Percentiles rank a stretch among this genome's conserved stretches.
These are phyloP conservation scores for Motacilla alba DNA, from an alignment of 2,113 vertebrate genomes.

Conservation along the genomic window DNA sequence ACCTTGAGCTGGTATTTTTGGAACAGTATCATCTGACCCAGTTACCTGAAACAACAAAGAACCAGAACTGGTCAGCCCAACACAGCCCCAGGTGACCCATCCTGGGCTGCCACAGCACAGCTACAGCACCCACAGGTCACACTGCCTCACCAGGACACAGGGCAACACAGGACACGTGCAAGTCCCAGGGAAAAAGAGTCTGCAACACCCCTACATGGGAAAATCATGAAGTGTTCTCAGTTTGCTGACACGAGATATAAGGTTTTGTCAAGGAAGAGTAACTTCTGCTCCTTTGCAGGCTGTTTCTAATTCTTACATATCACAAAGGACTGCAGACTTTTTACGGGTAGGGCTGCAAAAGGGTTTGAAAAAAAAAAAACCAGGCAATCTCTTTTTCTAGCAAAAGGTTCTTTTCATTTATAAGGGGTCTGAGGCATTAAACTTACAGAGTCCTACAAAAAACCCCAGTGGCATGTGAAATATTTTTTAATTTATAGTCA, in stretches of 20 bases:
- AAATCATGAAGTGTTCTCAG: neutral
- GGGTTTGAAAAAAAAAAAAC: neutral
- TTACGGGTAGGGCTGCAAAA: neutral
- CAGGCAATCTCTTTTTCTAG: neutral
- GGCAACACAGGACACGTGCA: accelerated
- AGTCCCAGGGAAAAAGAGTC: neutral
- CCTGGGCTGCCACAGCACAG: neutral
- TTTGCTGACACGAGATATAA: neutral
- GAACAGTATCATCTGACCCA: neutral
- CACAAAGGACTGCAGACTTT: neutral
- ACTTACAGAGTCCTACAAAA: neutral
- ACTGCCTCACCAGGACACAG: accelerated
- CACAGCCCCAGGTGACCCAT: neutral
- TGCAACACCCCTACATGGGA: neutral
- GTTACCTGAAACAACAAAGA: neutral
- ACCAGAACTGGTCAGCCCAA: neutral
- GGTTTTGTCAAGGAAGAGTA: neutral
- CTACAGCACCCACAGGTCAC: neutral
- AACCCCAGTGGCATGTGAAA: accelerated
- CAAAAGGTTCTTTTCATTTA: neutral
- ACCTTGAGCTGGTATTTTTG: neutral
- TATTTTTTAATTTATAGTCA: neutral
- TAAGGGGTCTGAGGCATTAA: neutral
- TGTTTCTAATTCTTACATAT: accelerated
- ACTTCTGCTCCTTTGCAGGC: neutral